Evolutionary conservation across 2,113 vertebrate genomes (phyloP), one percentile per base, ranked within the genome.

Genomic region (Clupea harengus): DNA sequence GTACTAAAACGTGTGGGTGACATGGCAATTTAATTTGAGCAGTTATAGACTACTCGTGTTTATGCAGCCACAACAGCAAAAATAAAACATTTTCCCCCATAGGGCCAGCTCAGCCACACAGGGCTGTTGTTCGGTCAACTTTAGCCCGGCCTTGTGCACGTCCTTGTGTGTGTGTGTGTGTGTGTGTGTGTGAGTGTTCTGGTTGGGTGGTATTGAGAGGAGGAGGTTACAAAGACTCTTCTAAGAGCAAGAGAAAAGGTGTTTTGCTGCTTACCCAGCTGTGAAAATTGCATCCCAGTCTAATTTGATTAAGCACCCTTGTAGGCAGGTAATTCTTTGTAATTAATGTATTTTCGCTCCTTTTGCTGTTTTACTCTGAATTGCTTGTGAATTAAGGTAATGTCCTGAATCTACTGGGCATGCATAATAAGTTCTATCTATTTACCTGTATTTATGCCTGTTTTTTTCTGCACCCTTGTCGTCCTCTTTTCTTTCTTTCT

Each of bases 321-420:
- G 96, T 97, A 96, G 94, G 93, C 94, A 91, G 72, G 32, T 15
- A 78, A 11, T 78, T 78, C 28, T 78, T 88, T 91, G 95, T 96
- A 96, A 97, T 97, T 97, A 97, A 97, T 96, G 96, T 94, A 93
- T 94, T 96, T 96, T 96, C 94, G 96, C 95, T 93, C 93, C 94
- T 96, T 96, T 96, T 94, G 96, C 95, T 93, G 95, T 93, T 93
- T 95, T 95, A 95, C 96, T 96, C 95, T 85, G 96, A 96, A 96
- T 96, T 95, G 95, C 95, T 94, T 92, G 95, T 95, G 95, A 95
- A 96, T 96, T 39, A 44, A 78, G 72, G 95, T 95, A 96, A 96
- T 96, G 95, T 93, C 94, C 95, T 94, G 95, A 32, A 32, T 72
- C 64, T 72, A 39, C 72, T 78, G 28, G 28, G 10, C 25, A 11